Base-by-base conservation (phyloP, 2,113 vertebrate species). In the Prunella fulvescens region DNA sequence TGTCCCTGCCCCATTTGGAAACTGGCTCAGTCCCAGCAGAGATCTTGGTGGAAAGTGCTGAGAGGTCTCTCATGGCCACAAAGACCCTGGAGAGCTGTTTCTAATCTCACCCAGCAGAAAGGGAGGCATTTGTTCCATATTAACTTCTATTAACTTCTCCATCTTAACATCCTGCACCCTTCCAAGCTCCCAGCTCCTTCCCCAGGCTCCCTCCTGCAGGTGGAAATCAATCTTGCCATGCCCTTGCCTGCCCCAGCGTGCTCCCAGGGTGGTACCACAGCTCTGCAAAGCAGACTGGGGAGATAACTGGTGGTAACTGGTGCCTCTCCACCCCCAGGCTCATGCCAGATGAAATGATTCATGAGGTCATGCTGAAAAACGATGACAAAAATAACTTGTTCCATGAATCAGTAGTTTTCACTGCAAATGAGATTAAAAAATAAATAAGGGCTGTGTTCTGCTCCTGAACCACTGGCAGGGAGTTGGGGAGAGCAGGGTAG, bases 301-400 rank as follows among this genome's bases (percentile, higher is more conserved):
- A 82, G 74, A 10, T 56, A 67, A 82, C 7, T 42, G 84, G 66
- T 82, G 71, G 1, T 39, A 54, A 83, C 7, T 31, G 84, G 77
- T 86, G 71, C 37, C 80, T 81, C 83, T 92, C 67, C 65, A 71
- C 73, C 64, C 25, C 56, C 2, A 40, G 56, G 61, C 60, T 71
- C 66, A 20, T 0, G 7, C 78, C 81, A 76, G 69, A 72, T 58
- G 48, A 70, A 77, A 81, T 57, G 85, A 90, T 90, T 88, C 54
- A 92, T 83, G 96, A 95, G 88, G 90, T 92, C 94, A 96, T 11
- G 73, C 42, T 70, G 88, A 93, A 88, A 92, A 95, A 86, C 1
- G 4, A 53, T 14, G 47, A 84, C 28, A 9, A 95, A 96, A 97
- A 94, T 91, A 96, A 89, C 91, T 92, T 90, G 65, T 51, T 79